A percentile compares a stretch with the other conserved stretches of the same genome.
These are phyloP conservation scores for Bombylius discolor DNA, from an alignment of 2,888 invertebrate genomes.

Conservation along the genomic window DNA sequence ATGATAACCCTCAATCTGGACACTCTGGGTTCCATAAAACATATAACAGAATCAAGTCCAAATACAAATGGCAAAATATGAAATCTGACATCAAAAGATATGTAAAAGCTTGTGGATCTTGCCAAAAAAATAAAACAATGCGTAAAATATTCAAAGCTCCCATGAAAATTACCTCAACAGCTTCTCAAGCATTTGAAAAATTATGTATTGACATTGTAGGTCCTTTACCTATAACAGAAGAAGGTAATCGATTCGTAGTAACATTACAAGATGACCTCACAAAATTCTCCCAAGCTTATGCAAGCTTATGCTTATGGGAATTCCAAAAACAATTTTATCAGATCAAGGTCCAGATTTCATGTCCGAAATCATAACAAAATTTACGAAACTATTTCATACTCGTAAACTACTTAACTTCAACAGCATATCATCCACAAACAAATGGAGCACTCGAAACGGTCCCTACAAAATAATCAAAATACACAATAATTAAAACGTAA, in stretches of 20 bases:
- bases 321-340: constrained; percentile 19
- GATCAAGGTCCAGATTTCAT: constrained; percentile 31
- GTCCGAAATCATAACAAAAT: constrained; percentile 22
- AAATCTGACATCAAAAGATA: constrained; percentile 22
- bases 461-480: constrained; percentile 22
- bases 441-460: constrained; percentile 23
- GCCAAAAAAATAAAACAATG: constrained; percentile 22
- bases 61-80: constrained; percentile 24
- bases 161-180: constrained; percentile 24
- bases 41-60: constrained; percentile 16
- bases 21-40: constrained; percentile 13
- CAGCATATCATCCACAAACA: constrained; percentile 23
- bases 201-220: constrained; percentile 22
- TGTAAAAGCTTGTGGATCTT: constrained; percentile 20
- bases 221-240: constrained; percentile 18
- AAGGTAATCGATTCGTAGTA: constrained; percentile 19
- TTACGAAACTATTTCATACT: constrained; percentile 23
- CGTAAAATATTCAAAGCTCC: constrained; percentile 17
- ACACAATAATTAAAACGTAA: constrained; percentile 14
- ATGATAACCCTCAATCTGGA: constrained; percentile 1
- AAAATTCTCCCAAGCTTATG: constrained; percentile 20
- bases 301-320: constrained; percentile 26
- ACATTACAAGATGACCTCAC: constrained; percentile 21
- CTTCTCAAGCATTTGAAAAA: constrained; percentile 20
- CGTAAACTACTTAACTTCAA: constrained; percentile 20